Base-by-base conservation (phyloP, 2,888 invertebrate genomes). In the Metallyticus violacea region DNA sequence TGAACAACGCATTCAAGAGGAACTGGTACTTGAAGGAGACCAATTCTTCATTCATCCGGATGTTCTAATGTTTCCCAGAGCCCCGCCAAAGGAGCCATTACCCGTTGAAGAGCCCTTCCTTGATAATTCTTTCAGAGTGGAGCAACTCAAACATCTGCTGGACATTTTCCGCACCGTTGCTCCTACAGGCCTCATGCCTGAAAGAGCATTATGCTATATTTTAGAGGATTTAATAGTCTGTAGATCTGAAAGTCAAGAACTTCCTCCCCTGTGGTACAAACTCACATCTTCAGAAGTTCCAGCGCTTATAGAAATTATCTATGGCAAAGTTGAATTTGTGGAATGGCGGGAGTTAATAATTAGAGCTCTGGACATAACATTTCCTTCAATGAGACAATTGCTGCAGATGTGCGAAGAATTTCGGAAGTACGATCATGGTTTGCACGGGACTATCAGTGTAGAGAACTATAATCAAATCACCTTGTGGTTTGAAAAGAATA, bases 261-360 rank as follows among this genome's bases (percentile, higher is more conserved):
- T 92, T 0, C 89, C 88, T 91, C 91, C 29, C 0, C n/a, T 40
- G n/a, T 81, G 81, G 81, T 81, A 81, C 27, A 15, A 89, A 15
- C 88, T 94, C 15, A 91, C 92, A 88, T 91, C 92, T 0, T 91
- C 92, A 62, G 91, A 93, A 88, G 90, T 94, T 29, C 90, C 92
- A 0, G 92, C 91, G 88, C 89, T 94, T 77, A 91, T 94, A 0
- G 90, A 90, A 85, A 89, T 90, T 76, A 88, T 95, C 25, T 95
- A 94, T 90, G 94, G 94, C 0, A 92, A 93, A 80, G 92, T 92
- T 0, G 93, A 93, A 9, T 93, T 93, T 88, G 89, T 95, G 9
- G 94, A 95, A 89, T 95, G 95, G 95, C 93, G 93, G 89, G 95
- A 95, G 90, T 95, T 95, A 89, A 91, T 95, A 15, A 92, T 95